phyloP scores from a whole-genome alignment of 2,113 vertebrate genomes.

The Turnix velox region DNA sequence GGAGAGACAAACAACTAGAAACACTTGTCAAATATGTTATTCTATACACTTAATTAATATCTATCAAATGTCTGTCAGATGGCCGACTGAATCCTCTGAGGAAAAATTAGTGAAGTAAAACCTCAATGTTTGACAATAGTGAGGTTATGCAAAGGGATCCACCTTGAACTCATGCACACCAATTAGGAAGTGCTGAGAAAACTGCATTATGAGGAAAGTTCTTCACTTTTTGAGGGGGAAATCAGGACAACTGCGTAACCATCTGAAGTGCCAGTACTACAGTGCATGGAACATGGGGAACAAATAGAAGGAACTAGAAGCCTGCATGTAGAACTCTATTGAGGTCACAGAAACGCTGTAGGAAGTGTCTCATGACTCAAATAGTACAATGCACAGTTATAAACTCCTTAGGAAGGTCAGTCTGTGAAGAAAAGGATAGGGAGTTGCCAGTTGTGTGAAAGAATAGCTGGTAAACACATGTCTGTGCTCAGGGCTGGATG shows the following conservation, averaged over 20 bases:
- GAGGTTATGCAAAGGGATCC: neutral
- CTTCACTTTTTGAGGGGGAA: neutral
- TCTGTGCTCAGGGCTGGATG: neutral
- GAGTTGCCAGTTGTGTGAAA: neutral
- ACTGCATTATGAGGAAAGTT: neutral
- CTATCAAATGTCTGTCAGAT: slow-evolving; percentile 48
- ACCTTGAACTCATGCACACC: neutral
- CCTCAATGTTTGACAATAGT: neutral
- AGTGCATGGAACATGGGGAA: neutral
- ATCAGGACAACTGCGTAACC: neutral
- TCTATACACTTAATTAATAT: slow-evolving; percentile 49
- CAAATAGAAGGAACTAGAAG: neutral
- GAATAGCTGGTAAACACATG: neutral
- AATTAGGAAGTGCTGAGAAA: neutral
- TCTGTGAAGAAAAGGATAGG: neutral
- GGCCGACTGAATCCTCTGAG: neutral
- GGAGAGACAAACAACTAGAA: slow-evolving; percentile 42
- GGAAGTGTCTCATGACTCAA: neutral
- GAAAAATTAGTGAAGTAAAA: slow-evolving; percentile 19
- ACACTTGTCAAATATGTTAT: slow-evolving; percentile 56
- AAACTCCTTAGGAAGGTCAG: neutral
- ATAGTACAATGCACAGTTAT: neutral
- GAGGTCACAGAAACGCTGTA: neutral
- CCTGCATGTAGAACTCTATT: neutral
- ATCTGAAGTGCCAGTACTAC: neutral